These are phyloP conservation scores for Drosophila arizonae DNA, from an alignment of 1,140 invertebrate species.

Conservation along the genomic window DNA sequence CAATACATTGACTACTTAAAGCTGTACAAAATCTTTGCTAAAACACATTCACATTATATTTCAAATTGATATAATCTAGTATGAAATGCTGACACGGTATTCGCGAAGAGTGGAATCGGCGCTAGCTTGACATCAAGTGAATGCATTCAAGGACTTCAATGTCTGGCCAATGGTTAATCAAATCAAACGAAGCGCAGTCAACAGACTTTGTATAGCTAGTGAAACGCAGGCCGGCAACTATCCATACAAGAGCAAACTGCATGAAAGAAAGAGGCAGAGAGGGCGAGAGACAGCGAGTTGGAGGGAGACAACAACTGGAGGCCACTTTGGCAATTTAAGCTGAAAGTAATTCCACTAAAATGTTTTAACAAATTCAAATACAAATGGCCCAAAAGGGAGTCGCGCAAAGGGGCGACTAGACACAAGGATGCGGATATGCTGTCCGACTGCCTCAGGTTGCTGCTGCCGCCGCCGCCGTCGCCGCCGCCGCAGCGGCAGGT, in stretches of 20 bases:
- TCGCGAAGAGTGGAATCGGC: background rate
- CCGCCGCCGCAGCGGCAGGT: slow-evolving; percentile 21
- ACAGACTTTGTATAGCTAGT: slow-evolving; percentile 3
- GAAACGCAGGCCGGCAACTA: background rate
- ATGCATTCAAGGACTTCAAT: slow-evolving; percentile 5
- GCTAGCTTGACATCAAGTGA: slow-evolving; percentile 4
- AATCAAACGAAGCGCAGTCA: slow-evolving; percentile 16
- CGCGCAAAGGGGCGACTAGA: background rate
- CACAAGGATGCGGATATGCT: slow-evolving; percentile 9
- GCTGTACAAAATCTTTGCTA: too few species aligned
- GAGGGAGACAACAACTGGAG: slow-evolving; percentile 8
- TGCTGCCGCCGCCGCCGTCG: background rate
- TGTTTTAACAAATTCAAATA: slow-evolving; percentile 75
- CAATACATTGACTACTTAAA: background rate
- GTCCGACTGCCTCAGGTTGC: background rate
- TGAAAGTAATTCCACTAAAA: slow-evolving; percentile 78
- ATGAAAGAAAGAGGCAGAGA: background rate
- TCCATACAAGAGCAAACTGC: background rate
- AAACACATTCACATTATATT: too few species aligned
- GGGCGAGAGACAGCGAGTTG: background rate
- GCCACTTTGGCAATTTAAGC: slow-evolving; percentile 65
- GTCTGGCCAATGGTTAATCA: slow-evolving; percentile 10
- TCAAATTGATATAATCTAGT: too few species aligned
- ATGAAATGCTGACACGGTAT: background rate
- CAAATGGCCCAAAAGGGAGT: slow-evolving; percentile 36